Evolutionary conservation across 1,140 invertebrate genomes (phyloP).

Genomic region (Tetragonula clypearis): DNA sequence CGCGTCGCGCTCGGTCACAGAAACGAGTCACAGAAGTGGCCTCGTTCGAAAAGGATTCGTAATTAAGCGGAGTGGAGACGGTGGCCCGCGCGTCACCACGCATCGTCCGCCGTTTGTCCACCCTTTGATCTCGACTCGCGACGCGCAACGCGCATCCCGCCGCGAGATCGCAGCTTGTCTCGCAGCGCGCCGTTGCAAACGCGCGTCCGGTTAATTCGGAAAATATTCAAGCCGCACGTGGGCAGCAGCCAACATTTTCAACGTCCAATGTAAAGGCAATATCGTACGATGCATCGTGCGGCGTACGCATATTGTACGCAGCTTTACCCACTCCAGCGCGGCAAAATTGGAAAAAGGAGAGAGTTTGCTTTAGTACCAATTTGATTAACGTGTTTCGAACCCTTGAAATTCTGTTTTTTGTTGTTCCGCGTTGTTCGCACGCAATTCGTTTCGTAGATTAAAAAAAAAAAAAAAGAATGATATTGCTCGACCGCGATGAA

Average conservation of each 20-base stretch:
- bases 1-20: background rate
- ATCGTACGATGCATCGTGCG: background rate
- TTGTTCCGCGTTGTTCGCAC: background rate
- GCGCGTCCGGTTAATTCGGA: background rate
- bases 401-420: background rate
- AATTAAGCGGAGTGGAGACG: conserved; percentile 26
- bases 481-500: too few species aligned
- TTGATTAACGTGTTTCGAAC: background rate
- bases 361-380: background rate
- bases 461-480: background rate
- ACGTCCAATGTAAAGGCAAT: background rate
- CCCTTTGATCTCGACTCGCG: conserved; percentile 30
- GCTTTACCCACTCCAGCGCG: background rate
- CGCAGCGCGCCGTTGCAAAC: background rate
- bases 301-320: background rate
- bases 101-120: conserved; percentile 1
- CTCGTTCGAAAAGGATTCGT: conserved; percentile 27
- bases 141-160: background rate
- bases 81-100: conserved; percentile 4
- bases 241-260: background rate
- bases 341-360: background rate
- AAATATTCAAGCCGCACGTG: background rate
- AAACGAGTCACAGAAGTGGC: conserved; percentile 12
- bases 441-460: accelerated
- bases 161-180: conserved; percentile 15